Percentiles rank a stretch among this genome's conserved stretches.
These are phyloP conservation scores for Tor tambroides DNA, from an alignment of 2,113 vertebrate genomes.

Conservation along the genomic window DNA sequence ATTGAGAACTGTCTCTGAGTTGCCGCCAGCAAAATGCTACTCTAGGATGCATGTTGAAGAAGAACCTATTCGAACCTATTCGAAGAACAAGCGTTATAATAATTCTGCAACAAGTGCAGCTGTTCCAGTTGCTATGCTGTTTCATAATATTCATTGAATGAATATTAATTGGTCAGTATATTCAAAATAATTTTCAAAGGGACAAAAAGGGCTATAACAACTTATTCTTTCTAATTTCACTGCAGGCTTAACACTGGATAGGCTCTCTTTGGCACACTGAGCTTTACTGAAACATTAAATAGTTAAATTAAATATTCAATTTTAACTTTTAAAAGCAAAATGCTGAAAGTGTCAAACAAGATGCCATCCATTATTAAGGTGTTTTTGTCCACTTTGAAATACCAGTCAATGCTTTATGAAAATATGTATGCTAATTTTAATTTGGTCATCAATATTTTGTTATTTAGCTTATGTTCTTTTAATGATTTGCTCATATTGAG, in stretches of 20 bases:
- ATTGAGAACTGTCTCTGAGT: not conserved
- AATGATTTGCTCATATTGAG: constrained; percentile 29
- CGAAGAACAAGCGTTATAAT: not conserved
- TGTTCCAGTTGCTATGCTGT: not conserved
- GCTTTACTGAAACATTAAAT: not conserved
- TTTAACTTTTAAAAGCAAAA: not conserved
- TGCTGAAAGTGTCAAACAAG: not conserved
- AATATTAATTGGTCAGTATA: not conserved
- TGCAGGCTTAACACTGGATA: constrained; percentile 8
- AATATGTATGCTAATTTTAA: not conserved
- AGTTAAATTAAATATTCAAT: not conserved
- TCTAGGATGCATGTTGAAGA: constrained; percentile 21
- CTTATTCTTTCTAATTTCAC: not conserved
- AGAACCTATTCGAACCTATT: not conserved
- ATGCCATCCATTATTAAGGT: not conserved
- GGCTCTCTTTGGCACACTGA: not conserved
- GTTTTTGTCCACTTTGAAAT: constrained; percentile 49
- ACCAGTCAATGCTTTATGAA: not conserved
- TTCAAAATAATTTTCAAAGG: constrained; percentile 17
- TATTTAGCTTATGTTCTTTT: constrained; percentile 17
- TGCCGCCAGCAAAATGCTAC: constrained; percentile 15
- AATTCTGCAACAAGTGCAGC: not conserved
- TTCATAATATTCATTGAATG: not conserved
- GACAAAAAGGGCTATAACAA: constrained; percentile 31
- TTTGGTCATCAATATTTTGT: not conserved